Percentiles rank a stretch among this genome's conserved stretches.
phyloP scores from a whole-genome alignment of 2,888 invertebrate genomes.

The Dromius quadrimaculatus region DNA sequence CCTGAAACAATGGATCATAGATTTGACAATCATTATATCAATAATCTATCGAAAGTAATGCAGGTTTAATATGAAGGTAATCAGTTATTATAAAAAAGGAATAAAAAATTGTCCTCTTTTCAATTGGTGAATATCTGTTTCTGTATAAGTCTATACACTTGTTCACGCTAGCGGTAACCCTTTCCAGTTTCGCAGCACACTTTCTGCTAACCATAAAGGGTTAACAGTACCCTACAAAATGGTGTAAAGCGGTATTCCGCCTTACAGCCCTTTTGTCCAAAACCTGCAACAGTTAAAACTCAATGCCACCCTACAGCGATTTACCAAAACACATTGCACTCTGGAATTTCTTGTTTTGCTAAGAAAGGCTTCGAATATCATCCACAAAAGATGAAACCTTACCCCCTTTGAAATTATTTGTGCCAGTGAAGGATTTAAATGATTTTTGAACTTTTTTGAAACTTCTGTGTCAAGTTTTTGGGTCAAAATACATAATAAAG shows the following conservation, averaged over 20 bases:
- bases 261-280: constrained; percentile 10
- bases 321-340: constrained; percentile 12
- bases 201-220: constrained; percentile 13
- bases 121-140: not conserved
- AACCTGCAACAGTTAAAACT: constrained; percentile 20
- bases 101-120: too few relatives aligned
- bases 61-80: too few relatives aligned
- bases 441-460: too few relatives aligned
- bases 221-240: constrained; percentile 9
- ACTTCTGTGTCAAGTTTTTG: too few relatives aligned
- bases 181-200: constrained; percentile 5
- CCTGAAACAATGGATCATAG: too few relatives aligned
- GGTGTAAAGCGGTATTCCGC: constrained; percentile 23
- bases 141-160: not conserved
- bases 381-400: not conserved
- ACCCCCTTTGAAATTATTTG: not conserved
- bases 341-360: constrained; percentile 25
- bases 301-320: constrained; percentile 14
- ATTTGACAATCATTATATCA: too few relatives aligned
- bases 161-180: constrained; percentile 12
- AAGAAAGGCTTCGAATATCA: constrained; percentile 12
- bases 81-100: too few relatives aligned
- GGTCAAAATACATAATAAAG: too few relatives aligned
- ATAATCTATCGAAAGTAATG: too few relatives aligned
- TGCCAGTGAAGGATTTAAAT: not conserved